Evolutionary conservation across 1,140 invertebrate genomes (phyloP).

Genomic region (Conopomorpha cramerella): DNA sequence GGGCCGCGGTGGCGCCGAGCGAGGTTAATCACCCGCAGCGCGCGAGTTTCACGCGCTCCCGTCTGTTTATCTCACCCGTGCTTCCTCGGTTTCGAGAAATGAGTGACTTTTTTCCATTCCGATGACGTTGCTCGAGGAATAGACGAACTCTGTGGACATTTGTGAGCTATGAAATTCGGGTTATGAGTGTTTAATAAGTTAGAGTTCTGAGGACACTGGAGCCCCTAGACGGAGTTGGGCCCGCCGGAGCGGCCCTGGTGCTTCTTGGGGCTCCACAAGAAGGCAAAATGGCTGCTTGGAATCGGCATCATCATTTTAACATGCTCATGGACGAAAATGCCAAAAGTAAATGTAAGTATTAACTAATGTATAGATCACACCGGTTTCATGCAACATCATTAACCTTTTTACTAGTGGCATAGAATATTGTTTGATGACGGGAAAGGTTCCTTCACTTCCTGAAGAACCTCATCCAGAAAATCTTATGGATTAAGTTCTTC

Average conservation of each 20-base stretch:
- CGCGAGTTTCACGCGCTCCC: slow-evolving; percentile 33
- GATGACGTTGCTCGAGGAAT: slow-evolving; percentile 47
- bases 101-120: no score
- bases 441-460: no score
- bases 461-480: no score
- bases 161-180: slow-evolving; percentile 45
- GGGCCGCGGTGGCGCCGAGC: slow-evolving; percentile 13
- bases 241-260: slow-evolving; percentile 59
- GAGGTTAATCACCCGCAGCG: slow-evolving; percentile 53
- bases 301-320: slow-evolving; percentile 72
- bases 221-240: slow-evolving; percentile 60
- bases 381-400: no score
- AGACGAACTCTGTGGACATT: slow-evolving; percentile 47
- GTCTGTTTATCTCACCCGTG: slow-evolving; percentile 52
- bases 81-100: no score
- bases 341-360: slow-evolving; percentile 70
- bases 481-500: no score
- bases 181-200: slow-evolving; percentile 59
- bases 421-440: no score
- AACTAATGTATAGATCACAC: background rate
- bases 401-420: no score
- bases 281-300: slow-evolving; percentile 69
- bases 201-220: slow-evolving; percentile 54
- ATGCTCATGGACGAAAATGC: slow-evolving; percentile 73
- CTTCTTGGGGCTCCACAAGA: slow-evolving; percentile 62